phyloP scores from a whole-genome alignment of 2,113 vertebrate genomes.

The Xiphophorus hellerii region DNA sequence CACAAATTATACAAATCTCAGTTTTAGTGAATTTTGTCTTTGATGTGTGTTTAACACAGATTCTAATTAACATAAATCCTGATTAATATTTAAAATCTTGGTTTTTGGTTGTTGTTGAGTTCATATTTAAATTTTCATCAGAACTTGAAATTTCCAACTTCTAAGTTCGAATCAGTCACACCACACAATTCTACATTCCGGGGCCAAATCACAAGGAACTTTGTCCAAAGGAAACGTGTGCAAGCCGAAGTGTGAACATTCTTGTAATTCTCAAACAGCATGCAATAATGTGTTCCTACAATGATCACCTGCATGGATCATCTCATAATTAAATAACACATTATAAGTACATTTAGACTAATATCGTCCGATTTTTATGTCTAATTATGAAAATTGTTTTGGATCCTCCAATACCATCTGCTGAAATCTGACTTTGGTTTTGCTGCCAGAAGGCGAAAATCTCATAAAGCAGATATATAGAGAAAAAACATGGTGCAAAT shows the following conservation, averaged over 20 bases:
- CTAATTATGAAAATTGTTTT: neutral
- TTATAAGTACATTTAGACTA: neutral
- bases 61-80: neutral
- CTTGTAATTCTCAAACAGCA: neutral
- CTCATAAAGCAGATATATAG: neutral
- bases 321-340: no score
- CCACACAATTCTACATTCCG: neutral
- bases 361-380: neutral
- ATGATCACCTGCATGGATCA: neutral
- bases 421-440: neutral
- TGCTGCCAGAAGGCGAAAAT: neutral
- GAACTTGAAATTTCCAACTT: neutral
- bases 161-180: neutral
- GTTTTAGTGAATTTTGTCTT: neutral
- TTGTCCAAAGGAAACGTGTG: no score
- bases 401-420: neutral
- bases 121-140: neutral
- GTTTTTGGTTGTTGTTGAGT: neutral
- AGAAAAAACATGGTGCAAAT: no score
- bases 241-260: no score
- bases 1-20: neutral
- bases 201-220: neutral
- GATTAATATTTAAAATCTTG: neutral
- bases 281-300: neutral
- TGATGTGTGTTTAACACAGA: neutral